Conservation (phyloP, 2,888 invertebrate genomes). For the Leptinotarsa haldemani region DNA sequence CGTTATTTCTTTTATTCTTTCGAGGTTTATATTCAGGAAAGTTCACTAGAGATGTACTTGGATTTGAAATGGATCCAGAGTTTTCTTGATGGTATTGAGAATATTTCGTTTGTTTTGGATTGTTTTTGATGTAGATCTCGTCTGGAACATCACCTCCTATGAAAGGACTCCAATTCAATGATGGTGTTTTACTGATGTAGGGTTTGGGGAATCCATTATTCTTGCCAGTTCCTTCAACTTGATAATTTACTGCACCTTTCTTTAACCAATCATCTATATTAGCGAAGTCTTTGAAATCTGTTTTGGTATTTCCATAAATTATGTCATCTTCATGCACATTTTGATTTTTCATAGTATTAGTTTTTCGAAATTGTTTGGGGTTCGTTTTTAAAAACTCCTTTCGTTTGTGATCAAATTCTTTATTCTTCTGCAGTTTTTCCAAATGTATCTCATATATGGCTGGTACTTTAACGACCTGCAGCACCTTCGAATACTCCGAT, state of each 20-base stretch:
- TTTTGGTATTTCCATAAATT: constrained; percentile 5
- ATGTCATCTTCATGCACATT: not conserved
- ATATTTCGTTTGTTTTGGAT: not conserved
- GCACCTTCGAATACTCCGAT: constrained; percentile 41
- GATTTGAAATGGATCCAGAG: not conserved
- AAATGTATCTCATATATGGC: constrained; percentile 55
- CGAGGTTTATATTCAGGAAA: not conserved
- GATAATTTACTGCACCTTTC: not conserved
- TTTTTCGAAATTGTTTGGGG: not conserved
- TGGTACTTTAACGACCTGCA: constrained; percentile 54
- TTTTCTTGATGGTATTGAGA: not conserved
- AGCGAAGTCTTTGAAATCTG: constrained; percentile 8
- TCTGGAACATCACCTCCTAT: not conserved
- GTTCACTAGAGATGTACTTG: not conserved
- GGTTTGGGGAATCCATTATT: not conserved
- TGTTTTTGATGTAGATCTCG: not conserved
- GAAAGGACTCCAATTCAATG: not conserved
- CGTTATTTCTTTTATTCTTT: not conserved
- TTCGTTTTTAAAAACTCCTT: not conserved
- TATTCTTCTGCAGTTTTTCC: constrained; percentile 36
- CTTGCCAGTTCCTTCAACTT: not conserved
- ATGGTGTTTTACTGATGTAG: not conserved
- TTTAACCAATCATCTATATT: constrained; percentile 23
- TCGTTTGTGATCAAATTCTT: not conserved
- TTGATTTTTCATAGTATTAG: not conserved